Evolutionary conservation across 2,113 vertebrate genomes (phyloP), one percentile per base, ranked within the genome.

Genomic region (Maccullochella peelii): DNA sequence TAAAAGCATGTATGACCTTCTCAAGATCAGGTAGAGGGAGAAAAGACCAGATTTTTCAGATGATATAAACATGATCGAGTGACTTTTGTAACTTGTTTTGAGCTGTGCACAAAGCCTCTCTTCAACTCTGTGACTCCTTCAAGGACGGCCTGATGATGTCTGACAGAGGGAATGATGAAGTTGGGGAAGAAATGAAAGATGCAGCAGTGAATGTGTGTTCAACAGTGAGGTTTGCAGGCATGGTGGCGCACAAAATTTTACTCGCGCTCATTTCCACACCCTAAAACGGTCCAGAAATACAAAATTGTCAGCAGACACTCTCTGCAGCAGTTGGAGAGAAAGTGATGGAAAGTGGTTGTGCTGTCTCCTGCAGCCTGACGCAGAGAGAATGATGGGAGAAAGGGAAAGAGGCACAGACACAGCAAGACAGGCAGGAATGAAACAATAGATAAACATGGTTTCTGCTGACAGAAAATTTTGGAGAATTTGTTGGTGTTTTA

Each of bases 291-390:
- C 44, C 25, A 63, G 55, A 83, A 27, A 61, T 75, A 33, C 33
- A 11, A 16, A 25, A 42, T 12, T 68, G 57, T 74, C 38, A 50
- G 38, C 63, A 58, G 52, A 58, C 23, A 1, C 23, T 72, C 44
- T 49, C 79, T 58, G 68, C 47, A 38, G 49, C 62, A 69, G 40
- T 15, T 62, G 30, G 11, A 25, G 25, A 40, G 36, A 25, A 62
- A 73, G 16, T 67, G 61, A 79, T 75, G 58, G 38, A 71, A 82
- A 70, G 36, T 72, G 42, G 38, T 44, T 77, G 27, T 52, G 42
- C 6, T 58, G 73, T 42, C 44, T 80, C 59, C 50, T 59, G 40
- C n/a, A 69, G 74, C 50, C 38, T 58, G 65, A 58, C 65, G 62
- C 44, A 63, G 11, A 33, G 27, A 76, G 52, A 75, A 25, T 75